phyloP scores from a whole-genome alignment of 1,140 invertebrate species.

The Drosophila tani region DNA sequence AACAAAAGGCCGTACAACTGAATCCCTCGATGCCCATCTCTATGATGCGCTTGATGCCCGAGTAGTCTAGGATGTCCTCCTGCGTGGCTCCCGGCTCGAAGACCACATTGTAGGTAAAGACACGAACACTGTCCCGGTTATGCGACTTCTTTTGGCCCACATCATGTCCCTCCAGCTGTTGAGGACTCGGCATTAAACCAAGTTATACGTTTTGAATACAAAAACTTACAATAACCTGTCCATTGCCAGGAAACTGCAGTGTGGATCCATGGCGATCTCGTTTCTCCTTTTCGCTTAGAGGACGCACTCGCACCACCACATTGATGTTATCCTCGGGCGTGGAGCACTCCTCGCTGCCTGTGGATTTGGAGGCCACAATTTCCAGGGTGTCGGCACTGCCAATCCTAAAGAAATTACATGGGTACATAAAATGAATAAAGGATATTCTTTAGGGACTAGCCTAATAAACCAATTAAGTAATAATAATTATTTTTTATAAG shows the following conservation, averaged over 20 bases:
- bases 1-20: slow-evolving; percentile 97
- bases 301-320: slow-evolving; percentile 91
- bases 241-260: slow-evolving; percentile 91
- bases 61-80: slow-evolving; percentile 92
- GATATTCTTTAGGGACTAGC: too few species aligned
- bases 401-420: slow-evolving; percentile 60
- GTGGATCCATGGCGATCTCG: slow-evolving; percentile 87
- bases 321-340: slow-evolving; percentile 91
- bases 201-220: not conserved
- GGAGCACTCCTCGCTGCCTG: slow-evolving; percentile 79
- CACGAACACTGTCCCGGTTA: slow-evolving; percentile 88
- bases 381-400: slow-evolving; percentile 82
- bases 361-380: slow-evolving; percentile 82
- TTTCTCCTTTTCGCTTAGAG: slow-evolving; percentile 89
- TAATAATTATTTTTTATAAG: not conserved
- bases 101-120: slow-evolving; percentile 95
- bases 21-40: slow-evolving; percentile 97
- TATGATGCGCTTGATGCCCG: slow-evolving; percentile 93
- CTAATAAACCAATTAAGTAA: not conserved
- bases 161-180: slow-evolving; percentile 85
- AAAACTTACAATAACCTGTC: slow-evolving; percentile 90
- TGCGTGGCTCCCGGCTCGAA: slow-evolving; percentile 95
- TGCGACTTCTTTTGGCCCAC: slow-evolving; percentile 78
- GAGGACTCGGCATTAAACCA: not conserved
- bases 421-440: too few species aligned